A percentile compares a stretch with the other conserved stretches of the same genome.
Conservation (phyloP, 1,140 invertebrate species). For the Euwallacea similis region DNA sequence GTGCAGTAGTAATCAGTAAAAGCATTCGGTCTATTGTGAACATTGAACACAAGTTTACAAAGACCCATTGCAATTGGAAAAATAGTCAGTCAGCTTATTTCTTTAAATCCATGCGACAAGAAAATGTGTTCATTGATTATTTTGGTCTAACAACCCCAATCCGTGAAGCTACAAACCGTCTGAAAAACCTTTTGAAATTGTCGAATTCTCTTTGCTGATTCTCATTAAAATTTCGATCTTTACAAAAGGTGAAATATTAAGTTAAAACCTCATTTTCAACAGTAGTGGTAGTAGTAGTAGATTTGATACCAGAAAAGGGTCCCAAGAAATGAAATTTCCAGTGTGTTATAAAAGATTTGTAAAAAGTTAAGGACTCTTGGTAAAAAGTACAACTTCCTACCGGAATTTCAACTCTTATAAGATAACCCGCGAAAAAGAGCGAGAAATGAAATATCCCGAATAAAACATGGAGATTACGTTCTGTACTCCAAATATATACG, state of each 20-base stretch:
- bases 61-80: slow-evolving; percentile 1
- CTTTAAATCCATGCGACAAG: background rate
- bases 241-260: no score
- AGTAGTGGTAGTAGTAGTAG: no score
- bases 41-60: slow-evolving; percentile 24
- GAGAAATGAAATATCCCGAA: slow-evolving; percentile 15
- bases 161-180: no score
- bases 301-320: background rate
- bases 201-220: no score
- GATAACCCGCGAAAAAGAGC: slow-evolving; percentile 11
- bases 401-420: slow-evolving; percentile 1
- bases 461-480: slow-evolving; percentile 9
- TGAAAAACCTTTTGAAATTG: no score
- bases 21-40: slow-evolving; percentile 31
- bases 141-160: no score
- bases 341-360: slow-evolving; percentile 5
- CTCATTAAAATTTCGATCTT: no score
- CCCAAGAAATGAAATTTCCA: slow-evolving; percentile 6
- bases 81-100: background rate
- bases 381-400: slow-evolving; percentile 9
- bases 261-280: no score
- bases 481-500: background rate
- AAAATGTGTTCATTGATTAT: no score
- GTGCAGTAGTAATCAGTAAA: slow-evolving; percentile 30
- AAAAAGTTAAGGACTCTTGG: slow-evolving; percentile 9